These are phyloP conservation scores for Trissolcus japonicus DNA, from an alignment of 2,888 invertebrate genomes.

Conservation along the genomic window DNA sequence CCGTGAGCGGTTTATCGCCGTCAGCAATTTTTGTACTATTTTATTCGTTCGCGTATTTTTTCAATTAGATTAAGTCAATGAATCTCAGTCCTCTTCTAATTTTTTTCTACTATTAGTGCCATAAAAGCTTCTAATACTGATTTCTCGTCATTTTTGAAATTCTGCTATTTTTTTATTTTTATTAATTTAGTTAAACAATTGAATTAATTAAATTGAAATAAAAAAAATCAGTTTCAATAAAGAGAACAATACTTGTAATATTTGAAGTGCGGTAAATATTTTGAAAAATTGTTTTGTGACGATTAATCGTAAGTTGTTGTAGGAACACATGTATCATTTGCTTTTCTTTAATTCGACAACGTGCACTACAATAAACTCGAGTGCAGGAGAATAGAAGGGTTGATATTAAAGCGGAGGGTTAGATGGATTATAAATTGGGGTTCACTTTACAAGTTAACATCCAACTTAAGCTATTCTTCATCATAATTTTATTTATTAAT, in stretches of 20 bases:
- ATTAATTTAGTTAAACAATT: no score
- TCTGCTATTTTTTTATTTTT: no score
- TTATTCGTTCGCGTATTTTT: slow-evolving; percentile 36
- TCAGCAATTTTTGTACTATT: slow-evolving; percentile 58
- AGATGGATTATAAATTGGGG: slow-evolving; percentile 50
- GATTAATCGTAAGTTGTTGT: slow-evolving; percentile 17
- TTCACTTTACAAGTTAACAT: slow-evolving; percentile 41
- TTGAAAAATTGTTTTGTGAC: neutral
- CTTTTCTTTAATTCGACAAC: slow-evolving; percentile 29
- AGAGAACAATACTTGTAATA: neutral
- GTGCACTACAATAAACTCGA: slow-evolving; percentile 5
- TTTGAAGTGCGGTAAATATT: neutral
- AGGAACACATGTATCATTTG: slow-evolving; percentile 31
- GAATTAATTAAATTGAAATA: neutral
- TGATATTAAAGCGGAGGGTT: slow-evolving; percentile 32
- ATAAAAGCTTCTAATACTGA: neutral
- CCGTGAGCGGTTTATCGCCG: slow-evolving; percentile 53
- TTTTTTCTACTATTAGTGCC: neutral
- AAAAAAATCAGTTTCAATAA: neutral
- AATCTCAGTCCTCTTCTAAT: slow-evolving; percentile 5
- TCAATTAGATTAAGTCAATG: slow-evolving; percentile 47
- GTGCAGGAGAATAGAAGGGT: slow-evolving; percentile 34
- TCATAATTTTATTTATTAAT: slow-evolving; percentile 16
- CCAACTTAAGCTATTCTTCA: slow-evolving; percentile 34
- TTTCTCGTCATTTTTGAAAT: neutral